These are phyloP conservation scores for Salvelinus namaycush DNA, from an alignment of 2,113 vertebrate genomes.

Conservation along the genomic window DNA sequence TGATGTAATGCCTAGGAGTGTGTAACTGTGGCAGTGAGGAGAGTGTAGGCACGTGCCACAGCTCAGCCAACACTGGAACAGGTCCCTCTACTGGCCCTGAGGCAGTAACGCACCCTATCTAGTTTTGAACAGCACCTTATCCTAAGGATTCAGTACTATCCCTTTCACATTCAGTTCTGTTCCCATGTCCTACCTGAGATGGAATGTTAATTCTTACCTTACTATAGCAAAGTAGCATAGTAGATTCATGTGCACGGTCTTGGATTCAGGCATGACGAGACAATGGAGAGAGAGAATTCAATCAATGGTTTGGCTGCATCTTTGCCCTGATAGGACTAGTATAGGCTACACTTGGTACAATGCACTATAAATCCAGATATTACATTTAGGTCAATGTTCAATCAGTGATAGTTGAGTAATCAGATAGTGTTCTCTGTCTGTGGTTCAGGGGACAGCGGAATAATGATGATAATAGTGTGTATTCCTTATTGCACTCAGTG, in stretches of 20 bases:
- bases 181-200: not conserved
- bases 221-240: not conserved
- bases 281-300: not conserved
- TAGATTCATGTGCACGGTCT: not conserved
- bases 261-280: not conserved
- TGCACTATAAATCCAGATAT: not conserved
- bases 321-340: not conserved
- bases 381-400: not conserved
- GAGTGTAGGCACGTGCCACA: slow-evolving; percentile 57
- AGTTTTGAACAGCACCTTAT: not conserved
- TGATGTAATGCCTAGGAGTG: slow-evolving; percentile 63
- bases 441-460: not conserved
- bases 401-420: not conserved
- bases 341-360: not conserved
- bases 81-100: slow-evolving; percentile 34
- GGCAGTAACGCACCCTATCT: slow-evolving; percentile 23
- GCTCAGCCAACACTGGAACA: slow-evolving; percentile 34
- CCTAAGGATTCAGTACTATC: not conserved
- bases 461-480: no score
- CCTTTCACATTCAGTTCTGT: not conserved
- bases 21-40: slow-evolving; percentile 48
- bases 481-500: no score
- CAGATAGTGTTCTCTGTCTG: not conserved
- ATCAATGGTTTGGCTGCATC: not conserved
- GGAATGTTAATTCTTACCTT: not conserved